Conservation (phyloP, 2,888 invertebrate species). For the Steromphala cineraria region DNA sequence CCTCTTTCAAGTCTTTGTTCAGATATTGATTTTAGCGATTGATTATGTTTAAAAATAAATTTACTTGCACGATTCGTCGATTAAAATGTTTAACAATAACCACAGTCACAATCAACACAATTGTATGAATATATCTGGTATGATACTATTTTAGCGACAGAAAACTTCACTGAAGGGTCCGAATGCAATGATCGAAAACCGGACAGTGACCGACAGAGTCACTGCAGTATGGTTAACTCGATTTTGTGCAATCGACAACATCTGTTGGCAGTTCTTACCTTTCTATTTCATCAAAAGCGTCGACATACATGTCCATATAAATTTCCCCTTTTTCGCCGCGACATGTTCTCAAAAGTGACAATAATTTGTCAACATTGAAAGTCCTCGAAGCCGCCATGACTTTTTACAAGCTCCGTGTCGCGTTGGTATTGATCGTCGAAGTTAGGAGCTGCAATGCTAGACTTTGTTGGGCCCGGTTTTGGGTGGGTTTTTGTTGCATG, state of each 20-base stretch:
- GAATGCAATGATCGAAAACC: neutral
- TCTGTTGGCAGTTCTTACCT: constrained; percentile 18
- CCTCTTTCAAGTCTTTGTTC: too few species aligned
- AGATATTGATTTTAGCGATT: too few species aligned
- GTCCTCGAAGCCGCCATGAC: constrained; percentile 15
- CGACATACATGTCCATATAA: constrained; percentile 31
- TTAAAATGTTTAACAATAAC: too few species aligned
- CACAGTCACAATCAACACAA: too few species aligned
- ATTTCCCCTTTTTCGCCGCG: constrained; percentile 19
- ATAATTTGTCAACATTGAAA: constrained; percentile 24
- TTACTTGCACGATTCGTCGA: too few species aligned
- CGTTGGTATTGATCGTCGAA: neutral
- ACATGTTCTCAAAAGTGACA: constrained; percentile 22
- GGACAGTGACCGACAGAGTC: neutral
- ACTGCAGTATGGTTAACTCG: neutral
- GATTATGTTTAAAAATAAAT: too few species aligned
- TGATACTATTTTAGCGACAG: too few species aligned
- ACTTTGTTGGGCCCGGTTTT: too few species aligned
- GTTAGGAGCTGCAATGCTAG: too few species aligned
- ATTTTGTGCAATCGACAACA: neutral
- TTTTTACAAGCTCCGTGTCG: neutral
- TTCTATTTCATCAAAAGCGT: constrained; percentile 32
- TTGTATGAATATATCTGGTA: too few species aligned
- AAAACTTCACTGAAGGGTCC: too few species aligned
- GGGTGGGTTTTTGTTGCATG: too few species aligned